These are phyloP conservation scores for Ammodytes dubius DNA, from an alignment of 2,113 vertebrate genomes.

Conservation along the genomic window DNA sequence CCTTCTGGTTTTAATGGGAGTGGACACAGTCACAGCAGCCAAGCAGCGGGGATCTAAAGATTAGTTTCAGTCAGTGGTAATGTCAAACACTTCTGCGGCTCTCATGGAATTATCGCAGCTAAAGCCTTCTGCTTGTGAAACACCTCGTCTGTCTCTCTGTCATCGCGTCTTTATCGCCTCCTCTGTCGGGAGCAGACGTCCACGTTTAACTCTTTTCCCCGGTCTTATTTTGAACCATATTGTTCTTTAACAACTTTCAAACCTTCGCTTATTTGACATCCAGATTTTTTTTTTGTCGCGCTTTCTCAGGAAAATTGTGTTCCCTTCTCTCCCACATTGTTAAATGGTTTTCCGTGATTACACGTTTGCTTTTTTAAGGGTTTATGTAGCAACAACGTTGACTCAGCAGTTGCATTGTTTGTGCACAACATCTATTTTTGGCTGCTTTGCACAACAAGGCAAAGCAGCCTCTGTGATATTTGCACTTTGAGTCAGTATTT, in stretches of 20 bases:
- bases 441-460: too few species aligned
- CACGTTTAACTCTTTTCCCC: neutral
- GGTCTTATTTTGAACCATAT: neutral
- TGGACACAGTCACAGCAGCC: constrained; percentile 30
- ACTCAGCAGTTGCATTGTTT: neutral
- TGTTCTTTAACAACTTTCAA: neutral
- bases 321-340: neutral
- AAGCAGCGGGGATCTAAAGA: constrained; percentile 14
- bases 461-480: too few species aligned
- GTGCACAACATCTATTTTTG: neutral
- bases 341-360: constrained; percentile 10
- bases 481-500: neutral
- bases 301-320: constrained; percentile 13
- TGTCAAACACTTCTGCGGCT: constrained; percentile 43
- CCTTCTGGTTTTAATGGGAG: constrained; percentile 16
- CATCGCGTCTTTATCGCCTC: constrained; percentile 31
- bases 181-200: constrained; percentile 13
- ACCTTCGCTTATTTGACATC: neutral
- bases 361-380: neutral
- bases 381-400: neutral
- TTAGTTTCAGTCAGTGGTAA: constrained; percentile 42
- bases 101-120: constrained; percentile 32
- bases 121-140: constrained; percentile 27
- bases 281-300: neutral
- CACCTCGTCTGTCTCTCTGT: constrained; percentile 28